Conservation (phyloP, 1,140 invertebrate species). For the Oppia nitens region DNA sequence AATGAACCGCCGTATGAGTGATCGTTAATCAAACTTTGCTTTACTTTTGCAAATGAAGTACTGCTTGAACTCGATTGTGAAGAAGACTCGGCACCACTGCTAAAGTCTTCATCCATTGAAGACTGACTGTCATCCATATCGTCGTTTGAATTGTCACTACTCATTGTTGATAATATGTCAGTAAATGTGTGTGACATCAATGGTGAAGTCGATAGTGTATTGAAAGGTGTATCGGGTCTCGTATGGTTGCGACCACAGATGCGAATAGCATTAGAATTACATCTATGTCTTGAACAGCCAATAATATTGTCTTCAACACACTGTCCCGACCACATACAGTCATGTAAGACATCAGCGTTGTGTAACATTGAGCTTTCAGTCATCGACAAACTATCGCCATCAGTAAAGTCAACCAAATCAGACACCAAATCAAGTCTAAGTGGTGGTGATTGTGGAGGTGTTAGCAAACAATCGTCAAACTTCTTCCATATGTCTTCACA, state of each 20-base stretch:
- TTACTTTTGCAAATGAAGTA: neutral
- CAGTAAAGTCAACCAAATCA: constrained; percentile 1
- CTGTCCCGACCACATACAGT: constrained; percentile 15
- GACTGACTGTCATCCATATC: neutral
- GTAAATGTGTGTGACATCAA: constrained; percentile 1
- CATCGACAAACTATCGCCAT: neutral
- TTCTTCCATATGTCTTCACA: constrained; percentile 15
- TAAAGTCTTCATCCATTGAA: neutral
- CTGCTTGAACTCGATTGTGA: neutral
- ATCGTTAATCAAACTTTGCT: constrained; percentile 12
- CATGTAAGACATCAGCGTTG: constrained; percentile 2
- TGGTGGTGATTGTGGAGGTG: constrained; percentile 13
- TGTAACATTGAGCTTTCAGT: neutral
- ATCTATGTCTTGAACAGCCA: neutral
- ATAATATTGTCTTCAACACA: constrained; percentile 5
- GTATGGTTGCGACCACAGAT: neutral
- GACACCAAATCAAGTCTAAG: constrained; percentile 11
- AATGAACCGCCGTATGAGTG: constrained; percentile 14
- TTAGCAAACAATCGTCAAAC: constrained; percentile 7
- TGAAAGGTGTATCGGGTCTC: neutral
- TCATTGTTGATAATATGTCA: neutral
- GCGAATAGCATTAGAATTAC: neutral
- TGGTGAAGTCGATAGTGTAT: neutral
- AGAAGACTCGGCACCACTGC: neutral
- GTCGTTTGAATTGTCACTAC: neutral